These are phyloP conservation scores for Ypsolopha scabrella DNA, from an alignment of 2,888 invertebrate species.

Conservation along the genomic window DNA sequence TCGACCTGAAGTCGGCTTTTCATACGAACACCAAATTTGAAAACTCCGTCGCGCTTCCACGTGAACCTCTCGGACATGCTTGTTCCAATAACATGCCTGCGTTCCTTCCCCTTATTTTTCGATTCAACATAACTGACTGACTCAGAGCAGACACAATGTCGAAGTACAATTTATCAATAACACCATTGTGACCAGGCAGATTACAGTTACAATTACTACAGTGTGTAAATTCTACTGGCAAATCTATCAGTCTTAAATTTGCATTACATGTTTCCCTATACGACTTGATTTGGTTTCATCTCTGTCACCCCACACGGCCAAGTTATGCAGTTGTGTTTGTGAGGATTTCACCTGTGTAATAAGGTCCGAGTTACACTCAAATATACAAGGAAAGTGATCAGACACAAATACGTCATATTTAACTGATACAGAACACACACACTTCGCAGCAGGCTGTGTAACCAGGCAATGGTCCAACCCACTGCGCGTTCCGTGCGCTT, in stretches of 20 bases:
- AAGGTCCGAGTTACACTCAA: neutral
- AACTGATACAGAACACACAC: neutral
- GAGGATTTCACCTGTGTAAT: too few species aligned
- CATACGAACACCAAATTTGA: neutral
- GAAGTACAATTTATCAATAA: neutral
- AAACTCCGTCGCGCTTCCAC: conserved; percentile 2
- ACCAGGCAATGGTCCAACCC: conserved; percentile 1
- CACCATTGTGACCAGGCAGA: neutral
- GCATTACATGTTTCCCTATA: neutral
- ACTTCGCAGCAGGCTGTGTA: neutral
- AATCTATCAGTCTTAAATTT: neutral
- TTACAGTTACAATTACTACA: neutral
- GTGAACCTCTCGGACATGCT: conserved; percentile 6
- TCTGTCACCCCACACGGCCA: neutral
- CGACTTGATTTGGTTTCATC: too few species aligned
- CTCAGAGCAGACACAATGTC: too few species aligned
- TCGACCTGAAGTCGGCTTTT: conserved; percentile 2
- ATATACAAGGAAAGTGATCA: neutral
- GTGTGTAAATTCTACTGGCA: neutral
- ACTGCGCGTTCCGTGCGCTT: neutral
- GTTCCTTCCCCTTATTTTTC: neutral
- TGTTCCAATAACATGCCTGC: too few species aligned
- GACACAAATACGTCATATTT: neutral
- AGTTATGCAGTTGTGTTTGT: neutral
- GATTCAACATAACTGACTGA: neutral